Conservation (phyloP, 2,888 invertebrate genomes). For the Noctuana brunneofusca region DNA sequence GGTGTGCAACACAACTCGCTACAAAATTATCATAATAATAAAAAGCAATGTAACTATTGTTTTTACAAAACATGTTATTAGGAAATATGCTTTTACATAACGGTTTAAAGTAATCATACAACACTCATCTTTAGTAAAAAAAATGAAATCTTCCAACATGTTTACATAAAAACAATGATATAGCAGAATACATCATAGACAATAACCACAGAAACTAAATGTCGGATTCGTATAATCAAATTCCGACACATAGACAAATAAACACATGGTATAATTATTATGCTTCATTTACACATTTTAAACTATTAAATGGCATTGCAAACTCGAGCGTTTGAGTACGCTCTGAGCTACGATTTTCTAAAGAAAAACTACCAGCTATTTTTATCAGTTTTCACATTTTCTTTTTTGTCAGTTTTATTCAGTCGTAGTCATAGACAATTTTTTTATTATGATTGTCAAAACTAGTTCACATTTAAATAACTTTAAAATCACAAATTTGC, state of each 20-base stretch:
- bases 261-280: constrained; percentile 38
- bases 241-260: constrained; percentile 35
- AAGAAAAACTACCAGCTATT: background rate
- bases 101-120: background rate
- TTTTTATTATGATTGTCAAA: background rate
- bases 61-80: constrained; percentile 11
- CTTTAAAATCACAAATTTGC: background rate
- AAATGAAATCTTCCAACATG: background rate
- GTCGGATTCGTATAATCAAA: background rate
- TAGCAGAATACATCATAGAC: constrained; percentile 7
- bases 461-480: background rate
- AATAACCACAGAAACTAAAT: constrained; percentile 33
- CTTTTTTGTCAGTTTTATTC: constrained; percentile 6
- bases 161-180: constrained; percentile 20
- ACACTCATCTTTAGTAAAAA: constrained; percentile 1
- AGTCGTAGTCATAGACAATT: constrained; percentile 6
- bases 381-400: background rate
- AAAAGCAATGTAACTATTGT: constrained; percentile 22
- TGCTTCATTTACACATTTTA: constrained; percentile 36
- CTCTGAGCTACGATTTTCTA: constrained; percentile 23
- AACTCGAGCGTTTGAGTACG: constrained; percentile 40
- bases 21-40: constrained; percentile 26
- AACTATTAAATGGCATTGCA: constrained; percentile 40
- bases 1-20: constrained; percentile 27
- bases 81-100: background rate